These are phyloP conservation scores for Netelia fuscicornis DNA, from an alignment of 2,888 invertebrate species.

Conservation along the genomic window DNA sequence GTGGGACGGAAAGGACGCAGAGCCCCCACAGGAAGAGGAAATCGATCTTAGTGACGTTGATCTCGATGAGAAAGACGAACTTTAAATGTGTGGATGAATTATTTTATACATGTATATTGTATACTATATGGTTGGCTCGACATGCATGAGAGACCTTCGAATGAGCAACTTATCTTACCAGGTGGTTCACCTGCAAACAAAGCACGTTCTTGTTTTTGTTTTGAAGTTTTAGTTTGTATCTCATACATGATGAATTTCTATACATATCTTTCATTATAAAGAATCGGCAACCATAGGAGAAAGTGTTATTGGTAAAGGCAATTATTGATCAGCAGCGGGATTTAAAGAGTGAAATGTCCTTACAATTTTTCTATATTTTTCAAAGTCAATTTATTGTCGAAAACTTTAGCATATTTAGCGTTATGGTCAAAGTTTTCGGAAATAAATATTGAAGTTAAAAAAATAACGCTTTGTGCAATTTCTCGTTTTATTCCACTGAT, in stretches of 20 bases:
- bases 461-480: not conserved
- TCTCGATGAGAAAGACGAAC: constrained; percentile 92
- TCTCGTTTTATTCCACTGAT: not conserved
- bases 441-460: not conserved
- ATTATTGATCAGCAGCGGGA: not conserved
- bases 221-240: not conserved
- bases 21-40: constrained; percentile 94
- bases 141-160: constrained; percentile 33
- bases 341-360: too few species aligned
- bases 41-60: constrained; percentile 96
- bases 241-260: not conserved
- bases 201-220: not conserved
- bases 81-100: constrained; percentile 84
- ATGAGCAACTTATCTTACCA: not conserved
- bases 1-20: constrained; percentile 98
- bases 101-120: not conserved
- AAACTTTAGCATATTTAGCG: too few species aligned
- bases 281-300: too few species aligned
- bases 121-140: constrained; percentile 8
- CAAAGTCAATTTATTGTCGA: too few species aligned
- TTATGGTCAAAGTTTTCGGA: too few species aligned
- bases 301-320: not conserved
- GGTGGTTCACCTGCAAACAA: not conserved
- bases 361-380: too few species aligned
- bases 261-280: too few species aligned